Conservation (phyloP, 2,888 invertebrate species). For the Diogma glabrata region DNA sequence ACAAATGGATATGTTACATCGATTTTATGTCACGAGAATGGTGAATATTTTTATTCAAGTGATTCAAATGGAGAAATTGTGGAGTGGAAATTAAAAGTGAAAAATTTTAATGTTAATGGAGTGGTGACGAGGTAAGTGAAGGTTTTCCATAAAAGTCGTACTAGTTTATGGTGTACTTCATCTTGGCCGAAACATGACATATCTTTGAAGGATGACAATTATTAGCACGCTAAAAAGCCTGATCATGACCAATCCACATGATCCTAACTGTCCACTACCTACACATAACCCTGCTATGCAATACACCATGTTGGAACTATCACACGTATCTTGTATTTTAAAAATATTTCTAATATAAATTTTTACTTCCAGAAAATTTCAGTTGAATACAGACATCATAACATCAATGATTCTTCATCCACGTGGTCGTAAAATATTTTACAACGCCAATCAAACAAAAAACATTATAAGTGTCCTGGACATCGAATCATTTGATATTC, state of each 20-base stretch:
- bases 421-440: conserved; percentile 7
- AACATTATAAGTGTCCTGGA: background rate
- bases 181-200: too few relatives aligned
- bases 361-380: background rate
- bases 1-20: background rate
- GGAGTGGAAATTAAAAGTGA: conserved; percentile 4
- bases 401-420: conserved; percentile 1
- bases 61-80: conserved; percentile 6
- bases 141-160: too few relatives aligned
- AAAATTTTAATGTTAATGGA: background rate
- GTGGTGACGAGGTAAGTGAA: background rate
- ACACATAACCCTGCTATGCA: too few relatives aligned
- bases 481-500: conserved; percentile 5
- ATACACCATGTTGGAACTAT: too few relatives aligned
- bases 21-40: conserved; percentile 1
- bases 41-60: background rate
- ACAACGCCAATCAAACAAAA: background rate
- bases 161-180: too few relatives aligned
- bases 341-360: too few relatives aligned
- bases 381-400: background rate
- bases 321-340: too few relatives aligned
- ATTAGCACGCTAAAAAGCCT: too few relatives aligned
- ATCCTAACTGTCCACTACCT: too few relatives aligned
- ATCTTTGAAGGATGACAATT: too few relatives aligned
- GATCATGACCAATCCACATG: too few relatives aligned